These are phyloP conservation scores for Chionodraco myersi DNA, from an alignment of 2,113 vertebrate genomes.

Conservation along the genomic window DNA sequence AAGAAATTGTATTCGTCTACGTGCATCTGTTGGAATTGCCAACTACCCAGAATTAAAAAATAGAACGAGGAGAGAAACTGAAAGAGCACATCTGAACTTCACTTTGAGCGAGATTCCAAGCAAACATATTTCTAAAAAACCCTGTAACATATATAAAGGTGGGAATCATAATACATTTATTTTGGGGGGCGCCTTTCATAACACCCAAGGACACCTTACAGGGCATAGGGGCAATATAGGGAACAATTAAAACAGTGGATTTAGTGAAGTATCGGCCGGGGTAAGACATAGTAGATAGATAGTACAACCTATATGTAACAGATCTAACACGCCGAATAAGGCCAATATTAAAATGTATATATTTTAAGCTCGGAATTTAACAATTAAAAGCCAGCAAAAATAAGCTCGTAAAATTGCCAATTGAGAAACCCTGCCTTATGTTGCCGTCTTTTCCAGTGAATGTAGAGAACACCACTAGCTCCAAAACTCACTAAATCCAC, in stretches of 20 bases:
- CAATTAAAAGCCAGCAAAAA: too few relatives aligned
- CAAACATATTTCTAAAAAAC: not conserved
- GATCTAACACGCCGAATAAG: not conserved
- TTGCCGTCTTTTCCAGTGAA: too few relatives aligned
- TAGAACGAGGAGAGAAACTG: not conserved
- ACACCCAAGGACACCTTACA: too few relatives aligned
- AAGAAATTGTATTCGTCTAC: constrained; percentile 30
- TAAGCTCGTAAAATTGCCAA: too few relatives aligned
- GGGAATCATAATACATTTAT: not conserved
- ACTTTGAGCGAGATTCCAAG: not conserved
- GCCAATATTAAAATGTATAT: not conserved
- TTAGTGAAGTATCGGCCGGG: too few relatives aligned
- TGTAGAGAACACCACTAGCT: too few relatives aligned
- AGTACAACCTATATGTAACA: not conserved
- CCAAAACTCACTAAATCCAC: too few relatives aligned
- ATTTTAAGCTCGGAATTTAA: not conserved
- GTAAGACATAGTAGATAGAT: too few relatives aligned
- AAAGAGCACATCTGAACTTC: not conserved
- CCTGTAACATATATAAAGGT: not conserved
- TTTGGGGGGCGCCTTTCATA: too few relatives aligned
- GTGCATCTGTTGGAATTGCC: constrained; percentile 25
- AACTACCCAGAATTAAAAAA: constrained; percentile 7
- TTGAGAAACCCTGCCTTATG: too few relatives aligned
- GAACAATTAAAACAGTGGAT: too few relatives aligned
- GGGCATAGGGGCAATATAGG: too few relatives aligned